Evolutionary conservation across 2,797 vertebrate species (phyloP), one percentile per base, ranked within the genome.

Genomic region (Antrozous pallidus): DNA sequence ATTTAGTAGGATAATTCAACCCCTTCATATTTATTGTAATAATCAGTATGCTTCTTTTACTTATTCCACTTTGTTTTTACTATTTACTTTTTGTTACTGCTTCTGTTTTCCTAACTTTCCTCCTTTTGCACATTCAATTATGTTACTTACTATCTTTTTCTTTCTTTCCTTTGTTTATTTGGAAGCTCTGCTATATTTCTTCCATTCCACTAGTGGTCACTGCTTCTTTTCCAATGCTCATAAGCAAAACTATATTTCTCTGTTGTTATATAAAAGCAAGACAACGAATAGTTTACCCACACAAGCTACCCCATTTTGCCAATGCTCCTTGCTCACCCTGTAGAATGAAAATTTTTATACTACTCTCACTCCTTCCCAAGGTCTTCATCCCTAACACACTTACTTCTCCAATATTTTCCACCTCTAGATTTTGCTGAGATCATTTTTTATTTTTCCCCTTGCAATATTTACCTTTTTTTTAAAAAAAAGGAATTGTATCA

Each of bases 121-220:
- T 90, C 51, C 13, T 77, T 93, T 85, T 86, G 16, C 42, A 77
- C 51, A 20, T 93, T 63, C 61, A 6, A 22, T 54, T 13, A 18
- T 33, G 20, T 47, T 81, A 56, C 9, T 51, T 79, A 36, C 10
- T 49, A 3, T 47, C 20, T 49, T 63, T 81, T 81, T 51, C 33
- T 69, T 89, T 93, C 58, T 85, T 80, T 51, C 86, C 20, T 90
- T 54, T 85, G 12, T 69, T 81, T n/a, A 65, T 77, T 82, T 82
- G 26, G 69, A 61, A 83, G 31, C 26, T 63, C 20, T 65, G 8
- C 20, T 45, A 36, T 61, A 61, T 84, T 42, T 54, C 80, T 85
- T 49, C 38, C 38, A 24, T 87, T 42, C 67, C 22, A 31, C 26
- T 56, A 17, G n/a, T 61, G 1, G 11, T 85, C 56, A 49, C 20